Evolutionary conservation across 2,888 invertebrate genomes (phyloP).

Genomic region (Epinotia bilunana): DNA sequence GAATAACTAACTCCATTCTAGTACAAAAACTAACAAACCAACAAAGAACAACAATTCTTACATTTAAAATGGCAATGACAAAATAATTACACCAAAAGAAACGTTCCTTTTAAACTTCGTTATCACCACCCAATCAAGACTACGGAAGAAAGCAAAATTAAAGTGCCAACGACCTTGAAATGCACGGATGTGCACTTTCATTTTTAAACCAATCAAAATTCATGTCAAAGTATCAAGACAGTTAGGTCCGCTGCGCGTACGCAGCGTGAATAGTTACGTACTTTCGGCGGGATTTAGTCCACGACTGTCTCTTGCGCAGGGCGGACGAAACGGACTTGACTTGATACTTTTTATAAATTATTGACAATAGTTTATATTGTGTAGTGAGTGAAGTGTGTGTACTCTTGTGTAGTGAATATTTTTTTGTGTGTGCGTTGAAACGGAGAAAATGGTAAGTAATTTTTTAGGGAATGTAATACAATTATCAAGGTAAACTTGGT

Average conservation of each 20-base stretch:
- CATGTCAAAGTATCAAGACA: slow-evolving; percentile 76
- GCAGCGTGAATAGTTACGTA: slow-evolving; percentile 74
- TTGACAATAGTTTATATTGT: slow-evolving; percentile 57
- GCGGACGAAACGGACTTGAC: slow-evolving; percentile 71
- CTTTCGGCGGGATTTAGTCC: slow-evolving; percentile 76
- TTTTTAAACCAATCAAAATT: slow-evolving; percentile 75
- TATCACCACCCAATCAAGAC: slow-evolving; percentile 14
- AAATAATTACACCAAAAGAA: background rate
- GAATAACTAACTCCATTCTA: background rate
- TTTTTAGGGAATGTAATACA: slow-evolving; percentile 17
- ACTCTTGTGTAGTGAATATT: slow-evolving; percentile 47
- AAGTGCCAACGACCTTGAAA: slow-evolving; percentile 50
- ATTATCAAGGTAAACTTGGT: slow-evolving; percentile 25
- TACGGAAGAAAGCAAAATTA: slow-evolving; percentile 45
- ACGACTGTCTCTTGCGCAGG: slow-evolving; percentile 74
- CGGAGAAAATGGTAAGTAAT: slow-evolving; percentile 72
- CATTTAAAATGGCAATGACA: background rate
- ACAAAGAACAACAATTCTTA: background rate
- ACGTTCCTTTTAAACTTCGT: background rate
- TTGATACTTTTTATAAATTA: slow-evolving; percentile 51
- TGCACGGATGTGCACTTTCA: slow-evolving; percentile 66
- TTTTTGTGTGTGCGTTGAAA: slow-evolving; percentile 56
- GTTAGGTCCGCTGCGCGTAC: slow-evolving; percentile 72
- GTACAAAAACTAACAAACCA: background rate
- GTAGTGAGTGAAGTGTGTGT: slow-evolving; percentile 60